Evolutionary conservation across 2,113 vertebrate genomes (phyloP), one percentile per base, ranked within the genome.

Genomic region (Bungarus multicinctus): DNA sequence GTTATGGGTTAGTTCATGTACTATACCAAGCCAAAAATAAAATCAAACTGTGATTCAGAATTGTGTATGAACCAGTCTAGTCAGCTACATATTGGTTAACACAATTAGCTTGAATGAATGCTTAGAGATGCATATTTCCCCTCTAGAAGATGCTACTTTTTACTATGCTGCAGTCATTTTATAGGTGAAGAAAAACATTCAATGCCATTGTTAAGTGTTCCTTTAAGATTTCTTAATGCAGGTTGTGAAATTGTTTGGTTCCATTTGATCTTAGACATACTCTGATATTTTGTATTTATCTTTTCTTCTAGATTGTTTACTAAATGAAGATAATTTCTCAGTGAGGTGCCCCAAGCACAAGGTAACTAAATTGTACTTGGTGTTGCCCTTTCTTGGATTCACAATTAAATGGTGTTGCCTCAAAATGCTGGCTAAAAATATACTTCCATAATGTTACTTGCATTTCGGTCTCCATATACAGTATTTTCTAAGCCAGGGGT

Each of bases 261-360:
- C 54, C 27, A 50, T 87, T 60, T 64, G 58, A 39, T 43, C 39
- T 89, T 52, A 52, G 30, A 53, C 60, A 52, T 86, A 87, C 10
- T 86, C 57, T 20, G 58, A 22, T 43, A 25, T 16, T 58, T 43
- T 89, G 23, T 58, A 89, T n/a, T 43, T 60, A 55, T 90, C 22
- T 69, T 74, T 34, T 94, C 87, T 98, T 96, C 18, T 97, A 99
- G 99, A 99, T 97, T 99, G 99, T 98, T 98, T 98, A 98, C 98
- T 99, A 95, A 99, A 99, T 3, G 99, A 99, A 98, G 99, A 99
- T 94, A 99, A 99, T 97, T 99, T 99, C 97, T 99, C 99, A 89
- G 97, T 99, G 97, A 99, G 99, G 96, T 99, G 99, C 98, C 99
- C 99, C 97, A 99, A 99, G 99, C 99, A 99, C 99, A 99, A 99